Conservation (phyloP, 2,888 invertebrate genomes). For the Theodoxus fluviatilis region DNA sequence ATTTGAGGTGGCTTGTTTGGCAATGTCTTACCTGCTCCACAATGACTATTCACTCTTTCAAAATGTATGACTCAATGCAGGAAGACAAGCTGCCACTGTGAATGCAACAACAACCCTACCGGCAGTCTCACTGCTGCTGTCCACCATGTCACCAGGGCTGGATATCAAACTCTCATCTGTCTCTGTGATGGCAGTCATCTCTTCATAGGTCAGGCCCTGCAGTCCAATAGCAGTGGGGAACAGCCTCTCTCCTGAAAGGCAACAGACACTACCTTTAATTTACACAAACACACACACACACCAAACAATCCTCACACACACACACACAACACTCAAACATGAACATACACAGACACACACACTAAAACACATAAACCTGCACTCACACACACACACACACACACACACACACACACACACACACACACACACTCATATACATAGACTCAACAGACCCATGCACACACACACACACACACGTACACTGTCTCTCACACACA, state of each 20-base stretch:
- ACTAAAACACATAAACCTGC: too few relatives aligned
- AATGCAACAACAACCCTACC: too few relatives aligned
- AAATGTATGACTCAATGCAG: too few relatives aligned
- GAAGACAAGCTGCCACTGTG: too few relatives aligned
- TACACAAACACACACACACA: not conserved
- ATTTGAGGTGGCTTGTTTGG: too few relatives aligned
- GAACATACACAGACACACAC: not conserved
- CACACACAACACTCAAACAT: not conserved
- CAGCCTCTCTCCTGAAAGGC: constrained; percentile 50
- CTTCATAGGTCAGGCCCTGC: constrained; percentile 47
- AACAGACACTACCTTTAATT: not conserved
- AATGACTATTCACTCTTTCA: too few relatives aligned
- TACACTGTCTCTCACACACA: not conserved
- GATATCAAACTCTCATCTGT: constrained; percentile 53
- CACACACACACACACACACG: not conserved
- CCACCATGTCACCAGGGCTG: too few relatives aligned
- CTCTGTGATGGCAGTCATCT: constrained; percentile 43
- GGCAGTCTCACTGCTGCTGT: too few relatives aligned
- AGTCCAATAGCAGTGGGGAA: constrained; percentile 41
- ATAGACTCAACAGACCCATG: constrained; percentile 57
- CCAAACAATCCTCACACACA: not conserved
- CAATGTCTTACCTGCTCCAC: too few relatives aligned
- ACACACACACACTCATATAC: not conserved
- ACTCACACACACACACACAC: not conserved
- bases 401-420: not conserved